Percentiles rank a stretch among this genome's conserved stretches.
Evolutionary conservation across 1,140 invertebrate genomes (phyloP).

Genomic region (Drosophila ananassae): DNA sequence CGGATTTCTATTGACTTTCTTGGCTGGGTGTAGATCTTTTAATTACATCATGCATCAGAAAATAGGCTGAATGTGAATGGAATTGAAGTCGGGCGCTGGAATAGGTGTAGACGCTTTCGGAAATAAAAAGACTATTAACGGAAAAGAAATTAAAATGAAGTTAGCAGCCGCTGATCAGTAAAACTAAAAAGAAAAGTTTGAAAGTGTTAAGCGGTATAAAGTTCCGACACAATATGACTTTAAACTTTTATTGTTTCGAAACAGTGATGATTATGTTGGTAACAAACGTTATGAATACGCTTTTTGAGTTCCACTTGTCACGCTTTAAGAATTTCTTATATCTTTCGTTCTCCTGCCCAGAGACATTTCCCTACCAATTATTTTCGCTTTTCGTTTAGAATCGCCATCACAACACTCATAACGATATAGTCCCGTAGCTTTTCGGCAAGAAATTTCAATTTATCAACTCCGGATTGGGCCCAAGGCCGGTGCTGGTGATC

Average conservation of each 20-base stretch:
- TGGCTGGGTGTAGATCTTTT: conserved; percentile 45
- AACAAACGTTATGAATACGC: background rate
- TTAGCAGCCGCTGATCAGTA: conserved; percentile 14
- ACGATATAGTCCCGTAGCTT: background rate
- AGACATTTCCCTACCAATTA: conserved; percentile 1
- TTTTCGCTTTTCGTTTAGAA: background rate
- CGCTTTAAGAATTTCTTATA: no score
- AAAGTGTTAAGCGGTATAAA: conserved; percentile 42
- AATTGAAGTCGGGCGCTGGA: conserved; percentile 23
- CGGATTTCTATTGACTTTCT: conserved; percentile 52
- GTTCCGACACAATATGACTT: background rate
- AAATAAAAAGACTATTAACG: conserved; percentile 27
- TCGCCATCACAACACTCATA: background rate
- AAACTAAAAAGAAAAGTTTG: conserved; percentile 36
- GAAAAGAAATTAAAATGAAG: conserved; percentile 13
- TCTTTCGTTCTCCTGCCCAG: background rate
- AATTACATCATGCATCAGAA: conserved; percentile 52
- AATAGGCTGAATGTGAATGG: conserved; percentile 47
- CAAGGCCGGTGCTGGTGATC: conserved; percentile 22
- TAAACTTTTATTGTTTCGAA: conserved; percentile 14
- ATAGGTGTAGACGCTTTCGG: conserved; percentile 15
- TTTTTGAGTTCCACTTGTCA: background rate
- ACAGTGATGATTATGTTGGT: background rate
- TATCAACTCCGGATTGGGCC: conserved; percentile 18
- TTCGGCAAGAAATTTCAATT: background rate